phyloP scores from a whole-genome alignment of 2,113 vertebrate species.

The Glaucomys volans region DNA sequence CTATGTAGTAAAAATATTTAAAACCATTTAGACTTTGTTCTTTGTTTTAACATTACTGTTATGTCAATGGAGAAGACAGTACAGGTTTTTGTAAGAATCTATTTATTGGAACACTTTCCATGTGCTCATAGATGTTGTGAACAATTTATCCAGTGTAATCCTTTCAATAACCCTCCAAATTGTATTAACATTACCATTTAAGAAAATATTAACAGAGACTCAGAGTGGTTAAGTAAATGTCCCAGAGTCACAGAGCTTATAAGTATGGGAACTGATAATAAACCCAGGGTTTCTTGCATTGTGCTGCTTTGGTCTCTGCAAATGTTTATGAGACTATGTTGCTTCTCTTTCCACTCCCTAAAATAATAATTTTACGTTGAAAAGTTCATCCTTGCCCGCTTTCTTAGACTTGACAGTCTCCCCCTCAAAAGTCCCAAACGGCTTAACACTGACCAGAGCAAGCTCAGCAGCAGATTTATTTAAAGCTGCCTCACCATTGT shows the following conservation, averaged over 20 bases:
- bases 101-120: neutral
- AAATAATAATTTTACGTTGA: conserved; percentile 49
- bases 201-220: neutral
- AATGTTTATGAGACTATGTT: neutral
- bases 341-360: conserved; percentile 13
- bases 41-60: neutral
- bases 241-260: neutral
- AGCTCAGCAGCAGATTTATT: conserved; percentile 59
- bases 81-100: neutral
- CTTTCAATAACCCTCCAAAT: neutral
- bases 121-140: neutral
- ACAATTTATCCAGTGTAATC: neutral
- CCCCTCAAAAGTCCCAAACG: conserved; percentile 17
- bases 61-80: neutral
- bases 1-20: neutral
- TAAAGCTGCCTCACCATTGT: conserved; percentile 51
- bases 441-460: conserved; percentile 60
- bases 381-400: neutral
- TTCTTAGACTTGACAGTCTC: neutral
- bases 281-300: neutral
- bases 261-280: neutral
- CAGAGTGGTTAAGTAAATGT: neutral
- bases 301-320: neutral
- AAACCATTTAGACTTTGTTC: conserved; percentile 2
- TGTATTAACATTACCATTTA: neutral